phyloP scores from a whole-genome alignment of 2,888 invertebrate species.

The Piscicola geometra region DNA sequence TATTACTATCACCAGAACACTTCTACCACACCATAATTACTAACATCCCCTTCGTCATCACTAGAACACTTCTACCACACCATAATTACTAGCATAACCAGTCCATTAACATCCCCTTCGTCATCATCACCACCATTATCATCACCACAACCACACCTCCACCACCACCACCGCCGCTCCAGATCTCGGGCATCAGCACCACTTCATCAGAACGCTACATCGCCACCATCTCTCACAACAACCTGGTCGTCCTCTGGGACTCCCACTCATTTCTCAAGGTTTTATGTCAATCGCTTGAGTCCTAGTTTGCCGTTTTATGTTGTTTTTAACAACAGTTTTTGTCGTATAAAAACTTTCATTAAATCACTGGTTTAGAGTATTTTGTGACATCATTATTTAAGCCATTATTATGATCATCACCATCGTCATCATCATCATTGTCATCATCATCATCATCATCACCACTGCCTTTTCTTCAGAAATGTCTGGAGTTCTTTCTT shows the following conservation, averaged over 20 bases:
- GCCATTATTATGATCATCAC: background rate
- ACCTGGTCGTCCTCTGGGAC: conserved; percentile 73
- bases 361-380: background rate
- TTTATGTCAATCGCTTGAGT: background rate
- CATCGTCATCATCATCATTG: background rate
- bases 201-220: conserved; percentile 59
- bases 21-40: too few relatives aligned
- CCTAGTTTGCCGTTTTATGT: too few relatives aligned
- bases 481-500: conserved; percentile 59
- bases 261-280: conserved; percentile 26
- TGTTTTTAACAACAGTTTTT: too few relatives aligned
- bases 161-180: background rate
- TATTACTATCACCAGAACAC: too few relatives aligned
- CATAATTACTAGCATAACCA: too few relatives aligned
- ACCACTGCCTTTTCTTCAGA: conserved; percentile 63
- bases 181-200: conserved; percentile 54
- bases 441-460: conserved; percentile 10
- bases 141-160: too few relatives aligned
- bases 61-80: too few relatives aligned
- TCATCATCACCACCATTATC: too few relatives aligned
- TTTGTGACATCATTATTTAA: background rate
- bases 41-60: too few relatives aligned
- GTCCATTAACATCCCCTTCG: too few relatives aligned
- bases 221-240: conserved; percentile 60
- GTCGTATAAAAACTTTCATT: too few relatives aligned